phyloP scores from a whole-genome alignment of 1,140 invertebrate species.

The Pogonomyrmex californicus region DNA sequence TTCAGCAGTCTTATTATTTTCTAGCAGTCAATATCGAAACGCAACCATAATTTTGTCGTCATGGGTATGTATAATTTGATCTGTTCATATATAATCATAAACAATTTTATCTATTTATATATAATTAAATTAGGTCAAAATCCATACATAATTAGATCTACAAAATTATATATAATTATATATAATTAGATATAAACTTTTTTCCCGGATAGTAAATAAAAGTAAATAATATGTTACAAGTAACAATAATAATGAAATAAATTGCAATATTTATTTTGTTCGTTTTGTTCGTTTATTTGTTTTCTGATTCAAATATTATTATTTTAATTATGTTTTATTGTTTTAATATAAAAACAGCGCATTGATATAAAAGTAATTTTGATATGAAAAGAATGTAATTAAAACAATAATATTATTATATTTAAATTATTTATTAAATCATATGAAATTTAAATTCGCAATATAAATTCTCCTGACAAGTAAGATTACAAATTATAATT shows the following conservation, averaged over 20 bases:
- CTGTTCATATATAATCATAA: too few species aligned
- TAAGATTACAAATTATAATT: constrained; percentile 4
- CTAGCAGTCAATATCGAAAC: too few species aligned
- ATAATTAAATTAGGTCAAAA: too few species aligned
- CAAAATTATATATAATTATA: too few species aligned
- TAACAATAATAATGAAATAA: neutral
- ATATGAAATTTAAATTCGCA: neutral
- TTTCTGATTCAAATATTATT: neutral
- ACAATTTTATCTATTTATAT: too few species aligned
- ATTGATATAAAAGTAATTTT: neutral
- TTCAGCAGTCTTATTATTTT: too few species aligned
- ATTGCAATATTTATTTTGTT: neutral
- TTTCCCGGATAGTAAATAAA: neutral
- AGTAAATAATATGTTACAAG: neutral
- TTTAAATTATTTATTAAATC: neutral
- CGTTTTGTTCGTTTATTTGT: neutral
- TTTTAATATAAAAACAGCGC: neutral
- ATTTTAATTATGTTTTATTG: neutral
- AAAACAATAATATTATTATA: neutral
- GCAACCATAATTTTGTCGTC: too few species aligned
- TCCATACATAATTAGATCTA: too few species aligned
- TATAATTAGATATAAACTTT: too few species aligned
- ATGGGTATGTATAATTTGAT: too few species aligned
- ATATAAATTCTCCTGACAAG: constrained; percentile 2
- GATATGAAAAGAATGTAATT: neutral